phyloP scores from a whole-genome alignment of 2,797 vertebrate genomes.

The Carduelis carduelis region DNA sequence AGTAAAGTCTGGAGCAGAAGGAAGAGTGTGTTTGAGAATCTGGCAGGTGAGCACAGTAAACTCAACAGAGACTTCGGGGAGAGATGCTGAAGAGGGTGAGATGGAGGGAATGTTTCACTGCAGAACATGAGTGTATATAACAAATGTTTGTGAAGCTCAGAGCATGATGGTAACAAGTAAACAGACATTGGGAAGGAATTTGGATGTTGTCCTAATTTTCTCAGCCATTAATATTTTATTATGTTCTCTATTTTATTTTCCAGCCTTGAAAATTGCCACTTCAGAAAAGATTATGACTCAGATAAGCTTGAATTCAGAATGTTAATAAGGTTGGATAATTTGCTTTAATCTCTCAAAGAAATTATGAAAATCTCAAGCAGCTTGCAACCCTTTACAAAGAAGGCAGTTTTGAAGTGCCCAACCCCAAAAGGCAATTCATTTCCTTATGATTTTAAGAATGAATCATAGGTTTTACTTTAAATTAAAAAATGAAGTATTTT shows the following conservation, averaged over 20 bases:
- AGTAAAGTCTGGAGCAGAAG: not conserved
- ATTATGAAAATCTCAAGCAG: not conserved
- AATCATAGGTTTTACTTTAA: not conserved
- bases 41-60: not conserved
- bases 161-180: not conserved
- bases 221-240: not conserved
- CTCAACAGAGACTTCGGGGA: not conserved
- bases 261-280: not conserved
- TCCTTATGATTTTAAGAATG: slow-evolving; percentile 6
- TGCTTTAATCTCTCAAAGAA: not conserved
- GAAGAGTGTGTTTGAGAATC: not conserved
- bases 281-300: not conserved
- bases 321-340: not conserved
- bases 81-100: not conserved
- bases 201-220: not conserved
- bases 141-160: not conserved
- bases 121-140: not conserved
- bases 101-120: not conserved
- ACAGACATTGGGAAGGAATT: not conserved
- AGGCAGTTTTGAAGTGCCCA: not conserved
- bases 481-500: slow-evolving; percentile 14
- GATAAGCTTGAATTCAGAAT: not conserved
- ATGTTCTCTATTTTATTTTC: not conserved
- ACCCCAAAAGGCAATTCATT: not conserved
- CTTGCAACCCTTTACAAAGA: not conserved